Evolutionary conservation across 2,888 invertebrate species (phyloP).

Genomic region (Alviniconcha strummeri): DNA sequence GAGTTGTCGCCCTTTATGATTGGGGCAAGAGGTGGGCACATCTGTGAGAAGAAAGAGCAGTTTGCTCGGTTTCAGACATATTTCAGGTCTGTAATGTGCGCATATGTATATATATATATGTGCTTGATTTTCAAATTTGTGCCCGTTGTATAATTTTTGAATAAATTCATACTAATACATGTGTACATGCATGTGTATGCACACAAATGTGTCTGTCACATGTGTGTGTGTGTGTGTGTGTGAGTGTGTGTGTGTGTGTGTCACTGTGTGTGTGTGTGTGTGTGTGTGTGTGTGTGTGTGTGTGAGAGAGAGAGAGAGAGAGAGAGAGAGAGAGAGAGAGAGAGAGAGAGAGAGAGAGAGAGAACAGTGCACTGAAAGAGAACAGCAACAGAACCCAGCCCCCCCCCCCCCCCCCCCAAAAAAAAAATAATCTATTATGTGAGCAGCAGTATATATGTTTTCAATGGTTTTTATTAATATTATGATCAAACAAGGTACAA

Average conservation of each 20-base stretch:
- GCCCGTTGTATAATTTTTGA: too few species aligned
- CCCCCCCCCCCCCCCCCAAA: not conserved
- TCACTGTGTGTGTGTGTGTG: not conserved
- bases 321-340: not conserved
- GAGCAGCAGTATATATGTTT: too few species aligned
- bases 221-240: slow-evolving; percentile 13
- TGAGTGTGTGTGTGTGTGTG: slow-evolving; percentile 1
- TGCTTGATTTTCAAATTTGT: not conserved
- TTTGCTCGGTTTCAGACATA: too few species aligned
- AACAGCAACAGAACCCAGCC: not conserved
- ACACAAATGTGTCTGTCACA: not conserved
- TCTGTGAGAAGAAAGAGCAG: too few species aligned
- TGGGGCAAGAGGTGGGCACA: too few species aligned
- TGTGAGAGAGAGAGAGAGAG: not conserved
- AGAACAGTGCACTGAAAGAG: not conserved
- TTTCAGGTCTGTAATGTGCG: too few species aligned
- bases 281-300: not conserved
- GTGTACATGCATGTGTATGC: slow-evolving; percentile 2
- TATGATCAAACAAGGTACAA: too few species aligned
- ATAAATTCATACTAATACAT: too few species aligned
- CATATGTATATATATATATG: slow-evolving; percentile 1
- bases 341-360: too few species aligned
- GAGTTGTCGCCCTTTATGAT: not conserved
- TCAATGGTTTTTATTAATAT: too few species aligned
- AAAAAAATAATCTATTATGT: too few species aligned